Conservation (phyloP, 2,113 vertebrate species). For the Crotalus helleri region DNA sequence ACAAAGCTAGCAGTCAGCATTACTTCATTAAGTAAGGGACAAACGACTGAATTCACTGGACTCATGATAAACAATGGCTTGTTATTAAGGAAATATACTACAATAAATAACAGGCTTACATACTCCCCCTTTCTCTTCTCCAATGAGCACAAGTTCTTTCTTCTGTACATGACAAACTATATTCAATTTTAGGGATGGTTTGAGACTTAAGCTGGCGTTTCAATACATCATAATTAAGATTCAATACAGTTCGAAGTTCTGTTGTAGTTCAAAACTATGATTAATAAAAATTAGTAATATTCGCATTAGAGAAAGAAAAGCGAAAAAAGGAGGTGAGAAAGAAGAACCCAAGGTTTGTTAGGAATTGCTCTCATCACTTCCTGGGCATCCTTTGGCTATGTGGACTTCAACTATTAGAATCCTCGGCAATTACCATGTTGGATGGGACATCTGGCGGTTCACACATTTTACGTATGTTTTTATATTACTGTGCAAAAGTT, state of each 20-base stretch:
- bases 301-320: background rate
- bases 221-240: background rate
- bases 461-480: background rate
- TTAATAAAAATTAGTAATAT: background rate
- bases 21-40: background rate
- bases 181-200: background rate
- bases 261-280: background rate
- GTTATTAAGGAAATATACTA: background rate
- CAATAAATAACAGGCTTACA: background rate
- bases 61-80: background rate
- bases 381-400: background rate
- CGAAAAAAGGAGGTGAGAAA: too few relatives aligned
- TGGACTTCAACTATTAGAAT: background rate
- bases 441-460: background rate
- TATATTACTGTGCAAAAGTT: background rate
- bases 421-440: background rate
- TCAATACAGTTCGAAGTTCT: background rate
- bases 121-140: background rate
- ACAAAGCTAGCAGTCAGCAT: background rate
- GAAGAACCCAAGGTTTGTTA: background rate
- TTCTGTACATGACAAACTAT: background rate
- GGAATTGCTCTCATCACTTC: background rate
- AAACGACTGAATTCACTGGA: background rate
- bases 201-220: background rate
- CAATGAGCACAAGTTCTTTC: background rate